Evolutionary conservation across 2,797 vertebrate genomes (phyloP).

Genomic region (Sebastes steindachneri): DNA sequence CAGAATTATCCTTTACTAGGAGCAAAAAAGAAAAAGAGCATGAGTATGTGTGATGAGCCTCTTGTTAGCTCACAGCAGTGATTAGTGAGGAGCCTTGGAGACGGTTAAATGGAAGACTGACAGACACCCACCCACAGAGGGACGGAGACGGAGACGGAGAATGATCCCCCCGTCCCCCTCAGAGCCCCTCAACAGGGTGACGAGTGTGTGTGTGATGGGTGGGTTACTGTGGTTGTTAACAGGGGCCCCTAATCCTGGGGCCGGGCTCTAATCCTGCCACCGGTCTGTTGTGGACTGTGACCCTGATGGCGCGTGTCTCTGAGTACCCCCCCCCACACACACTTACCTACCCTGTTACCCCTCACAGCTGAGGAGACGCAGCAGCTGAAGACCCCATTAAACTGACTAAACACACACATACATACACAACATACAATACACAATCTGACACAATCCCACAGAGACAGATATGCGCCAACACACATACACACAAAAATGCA

Average conservation of each 20-base stretch:
- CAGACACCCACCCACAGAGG: constrained; percentile 43
- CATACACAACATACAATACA: constrained; percentile 27
- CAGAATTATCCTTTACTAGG: not conserved
- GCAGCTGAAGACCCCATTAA: constrained; percentile 75
- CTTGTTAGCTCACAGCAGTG: not conserved
- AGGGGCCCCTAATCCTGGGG: constrained; percentile 76
- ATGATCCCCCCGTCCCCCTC: not conserved
- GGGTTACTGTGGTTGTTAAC: constrained; percentile 74
- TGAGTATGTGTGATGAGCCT: not conserved
- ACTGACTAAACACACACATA: constrained; percentile 42
- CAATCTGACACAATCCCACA: constrained; percentile 41
- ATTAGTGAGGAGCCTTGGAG: constrained; percentile 23
- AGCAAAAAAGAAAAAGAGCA: no score
- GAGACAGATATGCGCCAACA: constrained; percentile 41
- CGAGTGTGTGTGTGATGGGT: constrained; percentile 36
- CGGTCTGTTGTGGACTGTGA: constrained; percentile 73
- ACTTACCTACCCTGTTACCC: constrained; percentile 29
- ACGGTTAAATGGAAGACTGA: constrained; percentile 53
- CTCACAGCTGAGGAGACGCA: constrained; percentile 72
- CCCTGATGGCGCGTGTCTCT: constrained; percentile 76
- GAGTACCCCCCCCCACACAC: not conserved
- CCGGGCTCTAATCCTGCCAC: constrained; percentile 79
- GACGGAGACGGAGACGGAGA: not conserved
- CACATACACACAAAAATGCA: constrained; percentile 45
- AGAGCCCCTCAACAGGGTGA: constrained; percentile 25